Percentiles rank a stretch among this genome's conserved stretches.
Conservation (phyloP, 2,797 vertebrate genomes). For the Macroramphosus scolopax region DNA sequence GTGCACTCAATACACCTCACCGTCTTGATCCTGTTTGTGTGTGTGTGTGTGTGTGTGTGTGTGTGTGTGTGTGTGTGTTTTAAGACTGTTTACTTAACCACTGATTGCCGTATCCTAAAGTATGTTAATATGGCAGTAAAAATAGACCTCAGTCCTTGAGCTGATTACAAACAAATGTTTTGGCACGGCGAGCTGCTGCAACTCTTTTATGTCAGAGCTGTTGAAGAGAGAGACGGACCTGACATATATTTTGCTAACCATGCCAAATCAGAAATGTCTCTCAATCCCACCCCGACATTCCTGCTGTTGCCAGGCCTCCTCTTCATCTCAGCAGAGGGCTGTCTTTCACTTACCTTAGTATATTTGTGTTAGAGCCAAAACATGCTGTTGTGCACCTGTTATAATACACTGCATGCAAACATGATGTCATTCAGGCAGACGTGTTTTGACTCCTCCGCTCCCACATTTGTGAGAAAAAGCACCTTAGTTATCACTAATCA, state of each 20-base stretch:
- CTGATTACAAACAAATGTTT: conserved; percentile 8
- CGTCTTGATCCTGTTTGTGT: conserved; percentile 40
- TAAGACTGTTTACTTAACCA: conserved; percentile 41
- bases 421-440: too few species aligned
- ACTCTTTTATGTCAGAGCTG: neutral
- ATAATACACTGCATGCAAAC: too few species aligned
- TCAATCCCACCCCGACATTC: conserved; percentile 54
- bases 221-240: conserved; percentile 7
- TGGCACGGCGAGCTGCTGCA: neutral
- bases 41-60: conserved; percentile 26
- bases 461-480: conserved; percentile 48
- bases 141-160: conserved; percentile 5
- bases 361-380: neutral
- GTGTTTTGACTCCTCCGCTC: conserved; percentile 21
- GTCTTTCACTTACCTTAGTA: conserved; percentile 36
- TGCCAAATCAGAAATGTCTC: conserved; percentile 65
- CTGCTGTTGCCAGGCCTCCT: conserved; percentile 33
- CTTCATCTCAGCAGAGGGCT: conserved; percentile 48
- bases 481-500: conserved; percentile 27
- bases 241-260: conserved; percentile 36
- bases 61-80: conserved; percentile 16
- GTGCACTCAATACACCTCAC: conserved; percentile 31
- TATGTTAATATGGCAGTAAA: conserved; percentile 22
- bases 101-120: conserved; percentile 54
- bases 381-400: neutral